These are phyloP conservation scores for Aselliscus stoliczkanus DNA, from an alignment of 2,797 vertebrate species.

Conservation along the genomic window DNA sequence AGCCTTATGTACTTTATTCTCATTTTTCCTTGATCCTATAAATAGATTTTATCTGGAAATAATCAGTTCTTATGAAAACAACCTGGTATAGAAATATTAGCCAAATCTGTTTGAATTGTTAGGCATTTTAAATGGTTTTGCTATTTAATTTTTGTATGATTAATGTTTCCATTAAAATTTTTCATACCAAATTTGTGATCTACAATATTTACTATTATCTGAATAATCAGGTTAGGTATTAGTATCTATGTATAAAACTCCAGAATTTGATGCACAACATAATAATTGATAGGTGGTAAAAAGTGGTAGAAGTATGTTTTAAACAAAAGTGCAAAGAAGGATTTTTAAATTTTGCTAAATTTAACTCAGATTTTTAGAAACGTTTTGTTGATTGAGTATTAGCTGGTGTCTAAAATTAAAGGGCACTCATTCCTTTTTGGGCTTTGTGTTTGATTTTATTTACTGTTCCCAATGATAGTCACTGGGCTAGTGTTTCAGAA, in stretches of 20 bases:
- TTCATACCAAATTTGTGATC: conserved; percentile 46
- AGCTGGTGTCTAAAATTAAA: background rate
- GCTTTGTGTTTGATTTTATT: conserved; percentile 2
- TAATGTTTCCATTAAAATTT: conserved; percentile 66
- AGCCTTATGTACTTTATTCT: conserved; percentile 26
- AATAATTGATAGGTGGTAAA: background rate
- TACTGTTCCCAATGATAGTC: background rate
- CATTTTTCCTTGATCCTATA: background rate
- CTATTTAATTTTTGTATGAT: conserved; percentile 67
- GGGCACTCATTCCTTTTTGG: background rate
- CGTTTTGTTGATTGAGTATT: background rate
- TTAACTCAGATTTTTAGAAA: background rate
- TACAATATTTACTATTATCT: conserved; percentile 46
- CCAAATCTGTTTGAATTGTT: conserved; percentile 49
- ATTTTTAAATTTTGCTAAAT: background rate
- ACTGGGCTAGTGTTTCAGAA: background rate
- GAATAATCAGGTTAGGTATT: background rate
- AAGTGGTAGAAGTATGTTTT: background rate
- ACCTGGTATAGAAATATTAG: conserved; percentile 14
- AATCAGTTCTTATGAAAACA: conserved; percentile 52
- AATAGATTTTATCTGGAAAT: conserved; percentile 8
- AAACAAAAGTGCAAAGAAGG: background rate
- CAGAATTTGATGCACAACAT: background rate
- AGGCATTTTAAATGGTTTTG: conserved; percentile 56
- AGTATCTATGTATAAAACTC: background rate